Percentiles rank a stretch among this genome's conserved stretches.
These are phyloP conservation scores for Orthosia gothica DNA, from an alignment of 2,888 invertebrate species.

Conservation along the genomic window DNA sequence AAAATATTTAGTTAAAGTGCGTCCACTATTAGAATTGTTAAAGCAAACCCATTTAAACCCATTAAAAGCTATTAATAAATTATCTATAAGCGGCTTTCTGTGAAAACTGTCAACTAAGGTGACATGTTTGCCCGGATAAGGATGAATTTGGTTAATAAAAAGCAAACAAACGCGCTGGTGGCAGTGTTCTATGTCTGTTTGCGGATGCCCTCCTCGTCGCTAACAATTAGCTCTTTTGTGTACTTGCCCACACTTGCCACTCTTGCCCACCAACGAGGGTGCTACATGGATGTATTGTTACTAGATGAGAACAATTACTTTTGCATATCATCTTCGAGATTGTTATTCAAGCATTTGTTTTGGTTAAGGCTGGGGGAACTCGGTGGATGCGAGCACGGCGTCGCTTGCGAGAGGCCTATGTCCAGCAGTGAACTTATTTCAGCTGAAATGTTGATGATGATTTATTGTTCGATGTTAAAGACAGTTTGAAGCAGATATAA, in stretches of 20 bases:
- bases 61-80: slow-evolving; percentile 31
- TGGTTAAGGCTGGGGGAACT: too few relatives aligned
- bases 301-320: slow-evolving; percentile 59
- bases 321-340: slow-evolving; percentile 1
- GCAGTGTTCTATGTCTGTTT: slow-evolving; percentile 77
- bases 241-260: slow-evolving; percentile 79
- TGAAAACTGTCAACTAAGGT: slow-evolving; percentile 54
- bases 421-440: too few relatives aligned
- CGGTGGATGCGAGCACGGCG: too few relatives aligned
- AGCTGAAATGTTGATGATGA: too few relatives aligned
- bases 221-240: slow-evolving; percentile 86
- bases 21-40: background rate
- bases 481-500: too few relatives aligned
- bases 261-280: slow-evolving; percentile 75
- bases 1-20: background rate
- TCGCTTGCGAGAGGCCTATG: too few relatives aligned
- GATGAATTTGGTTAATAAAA: slow-evolving; percentile 76
- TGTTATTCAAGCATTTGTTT: too few relatives aligned
- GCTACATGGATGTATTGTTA: slow-evolving; percentile 46
- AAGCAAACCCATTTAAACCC: slow-evolving; percentile 13
- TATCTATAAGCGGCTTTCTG: slow-evolving; percentile 23
- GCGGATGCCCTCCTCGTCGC: slow-evolving; percentile 77
- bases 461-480: too few relatives aligned
- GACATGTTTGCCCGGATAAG: slow-evolving; percentile 63
- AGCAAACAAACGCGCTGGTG: slow-evolving; percentile 72